Conservation (phyloP, 2,888 invertebrate species). For the Onchidella celtica region DNA sequence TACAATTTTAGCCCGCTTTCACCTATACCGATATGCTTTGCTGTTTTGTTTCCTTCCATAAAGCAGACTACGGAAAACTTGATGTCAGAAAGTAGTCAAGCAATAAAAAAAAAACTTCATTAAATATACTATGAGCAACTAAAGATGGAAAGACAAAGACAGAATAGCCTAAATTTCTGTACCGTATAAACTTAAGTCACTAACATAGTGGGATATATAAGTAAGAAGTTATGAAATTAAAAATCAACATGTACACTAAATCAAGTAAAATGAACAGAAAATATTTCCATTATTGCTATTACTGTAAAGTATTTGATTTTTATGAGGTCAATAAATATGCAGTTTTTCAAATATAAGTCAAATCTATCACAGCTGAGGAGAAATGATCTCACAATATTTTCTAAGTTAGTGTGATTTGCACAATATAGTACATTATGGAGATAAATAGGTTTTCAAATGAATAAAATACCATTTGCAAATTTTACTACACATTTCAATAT, state of each 20-base stretch:
- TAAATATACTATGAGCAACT: neutral
- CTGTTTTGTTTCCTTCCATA: no score
- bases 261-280: constrained; percentile 7
- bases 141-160: neutral
- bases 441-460: constrained; percentile 1
- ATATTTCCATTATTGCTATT: constrained; percentile 40
- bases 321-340: constrained; percentile 47
- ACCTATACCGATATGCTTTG: no score
- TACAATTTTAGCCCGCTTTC: no score
- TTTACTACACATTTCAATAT: constrained; percentile 2
- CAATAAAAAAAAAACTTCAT: no score
- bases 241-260: constrained; percentile 12
- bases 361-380: constrained; percentile 49
- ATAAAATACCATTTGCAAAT: neutral
- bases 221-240: neutral
- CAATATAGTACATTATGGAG: constrained; percentile 7
- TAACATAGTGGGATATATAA: neutral
- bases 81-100: no score
- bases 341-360: constrained; percentile 23
- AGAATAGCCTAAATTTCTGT: neutral
- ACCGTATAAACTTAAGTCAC: no score
- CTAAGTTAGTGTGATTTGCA: constrained; percentile 4
- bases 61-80: no score
- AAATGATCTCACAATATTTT: constrained; percentile 30
- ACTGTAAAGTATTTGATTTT: constrained; percentile 45